Evolutionary conservation across 1,140 invertebrate genomes (phyloP).

Genomic region (Hyles vespertilio): DNA sequence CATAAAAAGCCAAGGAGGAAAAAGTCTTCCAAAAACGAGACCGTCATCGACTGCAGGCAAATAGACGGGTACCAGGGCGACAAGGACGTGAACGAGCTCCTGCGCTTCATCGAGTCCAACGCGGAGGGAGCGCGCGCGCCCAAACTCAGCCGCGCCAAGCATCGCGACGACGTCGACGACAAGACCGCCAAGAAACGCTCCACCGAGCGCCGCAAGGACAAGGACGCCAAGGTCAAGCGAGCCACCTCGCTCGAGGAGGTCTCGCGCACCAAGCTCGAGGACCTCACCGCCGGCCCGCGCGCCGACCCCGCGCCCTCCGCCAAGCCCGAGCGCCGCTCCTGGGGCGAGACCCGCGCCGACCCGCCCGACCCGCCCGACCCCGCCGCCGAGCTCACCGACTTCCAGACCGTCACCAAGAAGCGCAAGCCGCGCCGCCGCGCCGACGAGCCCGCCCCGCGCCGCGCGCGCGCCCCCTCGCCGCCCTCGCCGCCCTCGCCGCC

Average conservation of each 20-base stretch:
- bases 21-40: constrained; percentile 78
- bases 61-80: constrained; percentile 81
- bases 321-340: constrained; percentile 52
- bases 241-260: constrained; percentile 84
- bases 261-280: constrained; percentile 81
- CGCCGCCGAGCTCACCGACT: constrained; percentile 75
- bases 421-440: constrained; percentile 81
- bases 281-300: constrained; percentile 71
- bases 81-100: constrained; percentile 76
- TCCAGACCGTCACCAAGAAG: constrained; percentile 84
- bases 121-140: constrained; percentile 48
- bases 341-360: constrained; percentile 40
- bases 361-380: constrained; percentile 56
- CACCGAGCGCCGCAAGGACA: constrained; percentile 67
- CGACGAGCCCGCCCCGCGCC: constrained; percentile 36
- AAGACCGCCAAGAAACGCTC: constrained; percentile 65
- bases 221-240: constrained; percentile 76
- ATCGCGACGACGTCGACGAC: constrained; percentile 62
- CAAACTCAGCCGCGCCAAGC: constrained; percentile 55
- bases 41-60: constrained; percentile 78
- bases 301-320: constrained; percentile 27
- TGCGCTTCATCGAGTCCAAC: constrained; percentile 77
- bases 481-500: constrained; percentile 23
- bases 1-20: constrained; percentile 76
- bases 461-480: constrained; percentile 29